These are phyloP conservation scores for Arizona elegans DNA, from an alignment of 2,113 vertebrate genomes.

Conservation along the genomic window DNA sequence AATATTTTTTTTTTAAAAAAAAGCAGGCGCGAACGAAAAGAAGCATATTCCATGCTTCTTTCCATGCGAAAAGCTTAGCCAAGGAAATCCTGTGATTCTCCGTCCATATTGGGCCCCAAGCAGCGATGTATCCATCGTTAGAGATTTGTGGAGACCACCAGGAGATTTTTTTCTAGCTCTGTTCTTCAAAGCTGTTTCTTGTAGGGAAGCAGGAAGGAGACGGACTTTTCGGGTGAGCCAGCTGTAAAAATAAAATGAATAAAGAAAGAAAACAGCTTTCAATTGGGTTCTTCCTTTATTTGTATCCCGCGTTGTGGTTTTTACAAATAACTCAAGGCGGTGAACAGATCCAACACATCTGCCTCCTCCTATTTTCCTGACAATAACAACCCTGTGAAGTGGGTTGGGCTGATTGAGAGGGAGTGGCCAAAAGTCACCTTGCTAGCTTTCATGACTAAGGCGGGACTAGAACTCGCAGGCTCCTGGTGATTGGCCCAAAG, in stretches of 20 bases:
- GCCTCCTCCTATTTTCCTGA: too few species aligned
- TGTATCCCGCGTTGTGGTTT: not conserved
- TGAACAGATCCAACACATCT: too few species aligned
- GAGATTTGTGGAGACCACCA: not conserved
- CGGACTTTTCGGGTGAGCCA: slow-evolving; percentile 76
- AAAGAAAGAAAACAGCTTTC: not conserved
- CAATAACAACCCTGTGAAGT: too few species aligned
- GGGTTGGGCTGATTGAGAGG: too few species aligned
- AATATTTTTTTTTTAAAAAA: not conserved
- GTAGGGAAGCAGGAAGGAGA: slow-evolving; percentile 53
- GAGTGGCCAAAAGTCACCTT: too few species aligned
- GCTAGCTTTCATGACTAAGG: too few species aligned
- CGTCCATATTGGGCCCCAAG: not conserved
- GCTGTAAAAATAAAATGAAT: slow-evolving; percentile 50
- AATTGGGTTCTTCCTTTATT: not conserved
- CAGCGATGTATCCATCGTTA: not conserved
- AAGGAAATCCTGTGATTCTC: not conserved
- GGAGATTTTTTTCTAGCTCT: slow-evolving; percentile 46
- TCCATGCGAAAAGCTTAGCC: not conserved
- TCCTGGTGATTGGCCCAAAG: too few species aligned
- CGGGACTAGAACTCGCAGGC: too few species aligned
- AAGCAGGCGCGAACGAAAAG: not conserved
- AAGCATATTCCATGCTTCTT: too few species aligned
- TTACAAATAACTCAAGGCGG: too few species aligned
- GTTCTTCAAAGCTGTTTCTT: slow-evolving; percentile 69